Evolutionary conservation across 1,140 invertebrate genomes (phyloP).

Genomic region (Cecropterus lyciades): DNA sequence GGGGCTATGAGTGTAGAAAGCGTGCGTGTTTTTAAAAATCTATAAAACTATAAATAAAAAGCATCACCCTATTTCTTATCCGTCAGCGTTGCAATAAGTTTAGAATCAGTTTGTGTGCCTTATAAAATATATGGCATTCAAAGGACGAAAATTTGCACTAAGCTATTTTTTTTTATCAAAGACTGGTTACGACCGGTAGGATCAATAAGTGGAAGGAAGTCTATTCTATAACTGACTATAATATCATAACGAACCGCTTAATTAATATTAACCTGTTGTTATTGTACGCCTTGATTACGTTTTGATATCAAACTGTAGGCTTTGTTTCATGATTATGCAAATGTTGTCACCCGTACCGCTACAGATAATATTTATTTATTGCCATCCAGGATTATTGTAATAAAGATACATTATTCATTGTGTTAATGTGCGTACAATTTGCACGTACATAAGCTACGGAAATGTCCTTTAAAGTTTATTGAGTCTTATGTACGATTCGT

Average conservation of each 20-base stretch:
- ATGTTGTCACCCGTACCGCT: conserved; percentile 12
- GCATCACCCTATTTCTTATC: too few relatives aligned
- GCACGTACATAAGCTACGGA: not conserved
- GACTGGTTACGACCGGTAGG: not conserved
- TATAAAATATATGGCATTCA: too few relatives aligned
- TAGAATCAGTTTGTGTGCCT: too few relatives aligned
- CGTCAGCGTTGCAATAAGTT: too few relatives aligned
- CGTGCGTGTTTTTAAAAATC: too few relatives aligned
- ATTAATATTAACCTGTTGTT: conserved; percentile 46
- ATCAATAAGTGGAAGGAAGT: not conserved
- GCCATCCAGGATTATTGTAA: conserved; percentile 22
- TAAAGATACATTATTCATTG: conserved; percentile 20
- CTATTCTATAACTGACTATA: not conserved
- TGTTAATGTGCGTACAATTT: conserved; percentile 13
- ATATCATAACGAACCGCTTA: conserved; percentile 36
- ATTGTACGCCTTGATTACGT: conserved; percentile 40
- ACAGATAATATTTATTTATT: conserved; percentile 31
- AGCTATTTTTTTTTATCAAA: not conserved
- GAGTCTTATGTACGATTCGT: too few relatives aligned
- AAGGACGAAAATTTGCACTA: too few relatives aligned
- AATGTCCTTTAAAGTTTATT: conserved; percentile 11
- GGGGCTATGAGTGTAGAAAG: too few relatives aligned
- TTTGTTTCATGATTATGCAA: conserved; percentile 32
- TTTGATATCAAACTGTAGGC: conserved; percentile 17
- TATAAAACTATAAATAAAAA: too few relatives aligned